phyloP scores from a whole-genome alignment of 2,888 invertebrate genomes.

The Acanthosoma haemorrhoidale region DNA sequence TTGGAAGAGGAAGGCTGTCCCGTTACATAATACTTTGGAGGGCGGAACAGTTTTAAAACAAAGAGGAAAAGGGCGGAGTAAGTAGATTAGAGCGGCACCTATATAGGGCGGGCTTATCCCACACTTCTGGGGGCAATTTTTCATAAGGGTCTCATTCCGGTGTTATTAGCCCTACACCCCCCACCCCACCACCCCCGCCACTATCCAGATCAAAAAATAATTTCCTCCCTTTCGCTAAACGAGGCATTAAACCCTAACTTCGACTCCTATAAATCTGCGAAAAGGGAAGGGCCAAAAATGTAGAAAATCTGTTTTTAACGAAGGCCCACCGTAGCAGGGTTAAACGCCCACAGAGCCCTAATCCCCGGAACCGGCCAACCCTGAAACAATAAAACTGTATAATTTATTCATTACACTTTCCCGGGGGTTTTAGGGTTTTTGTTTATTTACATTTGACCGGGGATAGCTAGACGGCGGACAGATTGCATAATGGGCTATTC shows the following conservation, averaged over 20 bases:
- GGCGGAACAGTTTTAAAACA: conserved; percentile 7
- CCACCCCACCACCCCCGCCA: background rate
- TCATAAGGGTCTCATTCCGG: conserved; percentile 2
- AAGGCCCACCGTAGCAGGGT: background rate
- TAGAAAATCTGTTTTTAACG: conserved; percentile 35
- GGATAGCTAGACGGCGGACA: background rate
- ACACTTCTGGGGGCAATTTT: background rate
- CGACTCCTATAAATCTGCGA: conserved; percentile 14
- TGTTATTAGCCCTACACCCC: too few relatives aligned
- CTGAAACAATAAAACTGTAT: conserved; percentile 38
- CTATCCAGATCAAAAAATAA: conserved; percentile 28
- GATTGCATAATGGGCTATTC: conserved; percentile 25
- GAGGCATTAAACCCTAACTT: background rate
- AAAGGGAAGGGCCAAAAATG: conserved; percentile 24
- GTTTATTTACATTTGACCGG: conserved; percentile 32
- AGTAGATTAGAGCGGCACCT: background rate
- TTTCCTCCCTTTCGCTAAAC: conserved; percentile 17
- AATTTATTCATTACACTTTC: conserved; percentile 38
- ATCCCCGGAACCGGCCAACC: conserved; percentile 7
- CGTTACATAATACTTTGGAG: background rate
- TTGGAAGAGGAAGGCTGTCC: background rate
- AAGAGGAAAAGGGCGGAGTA: conserved; percentile 9
- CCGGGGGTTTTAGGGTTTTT: conserved; percentile 23
- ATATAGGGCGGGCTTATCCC: too few relatives aligned
- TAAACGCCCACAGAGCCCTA: conserved; percentile 8